Evolutionary conservation across 2,113 vertebrate species (phyloP), one percentile per base, ranked within the genome.

Genomic region (Turnix velox): DNA sequence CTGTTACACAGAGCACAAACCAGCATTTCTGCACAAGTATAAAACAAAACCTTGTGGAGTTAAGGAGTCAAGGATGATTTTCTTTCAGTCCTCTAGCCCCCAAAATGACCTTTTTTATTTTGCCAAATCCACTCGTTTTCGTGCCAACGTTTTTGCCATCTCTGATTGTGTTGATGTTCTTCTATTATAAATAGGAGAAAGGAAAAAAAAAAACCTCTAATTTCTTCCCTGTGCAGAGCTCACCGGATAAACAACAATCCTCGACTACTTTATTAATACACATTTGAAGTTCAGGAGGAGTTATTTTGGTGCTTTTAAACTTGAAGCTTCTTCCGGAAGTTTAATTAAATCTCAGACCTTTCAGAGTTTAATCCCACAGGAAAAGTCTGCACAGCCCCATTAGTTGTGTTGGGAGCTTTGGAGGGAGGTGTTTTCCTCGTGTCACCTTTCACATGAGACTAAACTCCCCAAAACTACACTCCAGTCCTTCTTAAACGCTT

Each of bases 311-410:
- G 30, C 35, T 80, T 37, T 61, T 33, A 63, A 63, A 62, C 33
- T 84, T 61, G 40, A 74, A 4, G 59, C 31, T 46, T 61, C 66
- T 93, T 82, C 88, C 39, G 14, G 61, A 68, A 77, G 54, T 91
- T 82, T 90, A 95, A 95, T 91, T 95, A 79, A 30, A 89, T 89
- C 71, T 84, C 93, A 93, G 80, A n/a, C n/a, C 45, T 86, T 89
- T 94, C 68, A 33, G 68, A 90, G 43, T 86, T 91, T 58, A 83
- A 87, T 45, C 63, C 75, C 48, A 76, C 92, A 89, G 78, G 54
- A 84, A 68, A 92, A 84, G 43, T 71, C 62, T 72, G 86, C 82
- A n/a, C 82, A n/a, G 75, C 46, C 68, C 92, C 78, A 82, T 82
- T n/a, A n/a, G n/a, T 81, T 63, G 61, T 78, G 85, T 48, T 55